A percentile compares a stretch with the other conserved stretches of the same genome.
phyloP scores from a whole-genome alignment of 2,113 vertebrate species.

The Proterorhinus semilunaris region DNA sequence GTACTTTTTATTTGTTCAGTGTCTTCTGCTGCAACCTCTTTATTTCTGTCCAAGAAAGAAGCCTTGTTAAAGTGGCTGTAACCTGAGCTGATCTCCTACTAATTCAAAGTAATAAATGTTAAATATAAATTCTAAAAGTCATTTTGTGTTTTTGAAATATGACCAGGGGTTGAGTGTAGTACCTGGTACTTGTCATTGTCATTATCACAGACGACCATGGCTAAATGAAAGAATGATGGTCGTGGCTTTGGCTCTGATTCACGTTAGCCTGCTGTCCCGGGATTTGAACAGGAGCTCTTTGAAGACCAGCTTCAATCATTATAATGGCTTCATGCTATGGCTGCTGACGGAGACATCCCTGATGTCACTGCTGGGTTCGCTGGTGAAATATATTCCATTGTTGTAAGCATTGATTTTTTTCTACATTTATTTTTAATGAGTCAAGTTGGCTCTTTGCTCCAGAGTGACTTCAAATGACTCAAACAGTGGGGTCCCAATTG shows the following conservation, averaged over 20 bases:
- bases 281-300: slow-evolving; percentile 60
- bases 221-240: slow-evolving; percentile 64
- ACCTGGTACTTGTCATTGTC: slow-evolving; percentile 46
- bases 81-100: slow-evolving; percentile 13
- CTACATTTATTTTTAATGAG: slow-evolving; percentile 65
- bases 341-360: slow-evolving; percentile 57
- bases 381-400: slow-evolving; percentile 60
- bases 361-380: slow-evolving; percentile 51
- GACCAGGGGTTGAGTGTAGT: slow-evolving; percentile 11
- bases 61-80: slow-evolving; percentile 5
- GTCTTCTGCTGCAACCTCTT: background rate
- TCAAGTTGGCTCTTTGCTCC: slow-evolving; percentile 23
- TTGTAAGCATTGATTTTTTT: slow-evolving; percentile 61
- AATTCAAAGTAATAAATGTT: slow-evolving; percentile 35
- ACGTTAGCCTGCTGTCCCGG: slow-evolving; percentile 45
- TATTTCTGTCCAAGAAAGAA: slow-evolving; percentile 6
- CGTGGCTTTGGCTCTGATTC: slow-evolving; percentile 53
- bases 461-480: slow-evolving; percentile 41
- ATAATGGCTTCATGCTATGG: slow-evolving; percentile 66
- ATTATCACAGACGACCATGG: slow-evolving; percentile 54
- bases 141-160: slow-evolving; percentile 39
- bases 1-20: slow-evolving; percentile 6
- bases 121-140: slow-evolving; percentile 37
- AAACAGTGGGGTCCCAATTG: slow-evolving; percentile 19
- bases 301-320: slow-evolving; percentile 67